phyloP scores from a whole-genome alignment of 2,113 vertebrate species.

The Anguilla rostrata region DNA sequence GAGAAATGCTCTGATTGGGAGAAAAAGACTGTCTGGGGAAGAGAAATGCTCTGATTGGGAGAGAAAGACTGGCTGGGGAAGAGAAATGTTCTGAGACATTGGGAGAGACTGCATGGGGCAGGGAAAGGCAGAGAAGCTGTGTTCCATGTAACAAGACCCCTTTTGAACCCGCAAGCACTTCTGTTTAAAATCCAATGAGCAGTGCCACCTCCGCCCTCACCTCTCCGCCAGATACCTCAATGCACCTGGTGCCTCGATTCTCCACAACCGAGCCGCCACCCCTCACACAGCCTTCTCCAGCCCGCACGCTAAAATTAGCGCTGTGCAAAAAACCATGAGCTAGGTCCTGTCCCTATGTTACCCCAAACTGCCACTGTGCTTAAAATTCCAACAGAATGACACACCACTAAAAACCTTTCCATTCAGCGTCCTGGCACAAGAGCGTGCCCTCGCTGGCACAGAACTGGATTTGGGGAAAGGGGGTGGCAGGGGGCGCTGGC shows the following conservation, averaged over 20 bases:
- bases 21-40: too few relatives aligned
- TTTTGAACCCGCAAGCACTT: not conserved
- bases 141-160: not conserved
- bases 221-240: not conserved
- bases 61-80: too few relatives aligned
- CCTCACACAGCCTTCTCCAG: not conserved
- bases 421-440: constrained; percentile 3
- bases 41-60: too few relatives aligned
- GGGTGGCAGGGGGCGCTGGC: not conserved
- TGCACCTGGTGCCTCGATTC: not conserved
- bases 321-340: not conserved
- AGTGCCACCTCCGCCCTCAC: not conserved
- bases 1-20: too few relatives aligned
- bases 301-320: not conserved
- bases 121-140: too few relatives aligned
- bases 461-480: not conserved
- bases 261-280: too few relatives aligned
- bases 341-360: constrained; percentile 18
- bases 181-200: not conserved
- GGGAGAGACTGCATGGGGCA: too few relatives aligned
- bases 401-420: constrained; percentile 5
- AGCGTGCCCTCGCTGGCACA: not conserved
- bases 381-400: constrained; percentile 20
- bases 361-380: constrained; percentile 11
- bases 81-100: too few relatives aligned